These are phyloP conservation scores for Troides aeacus DNA, from an alignment of 2,888 invertebrate species.

Conservation along the genomic window DNA sequence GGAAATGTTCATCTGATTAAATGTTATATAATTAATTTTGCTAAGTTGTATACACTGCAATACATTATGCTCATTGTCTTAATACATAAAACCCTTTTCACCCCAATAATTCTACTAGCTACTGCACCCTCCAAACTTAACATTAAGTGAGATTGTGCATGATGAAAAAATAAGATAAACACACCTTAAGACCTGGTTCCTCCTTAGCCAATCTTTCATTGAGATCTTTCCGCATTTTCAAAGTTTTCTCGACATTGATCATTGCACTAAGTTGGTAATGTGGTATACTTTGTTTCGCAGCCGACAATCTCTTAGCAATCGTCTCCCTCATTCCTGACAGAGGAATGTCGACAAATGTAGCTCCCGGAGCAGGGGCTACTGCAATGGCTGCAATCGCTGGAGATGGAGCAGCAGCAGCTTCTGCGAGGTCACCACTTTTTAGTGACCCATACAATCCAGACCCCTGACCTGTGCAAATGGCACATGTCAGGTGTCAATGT, in stretches of 20 bases:
- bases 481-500: constrained; percentile 31
- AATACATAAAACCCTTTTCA: no score
- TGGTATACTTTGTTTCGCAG: constrained; percentile 96
- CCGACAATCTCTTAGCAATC: constrained; percentile 92
- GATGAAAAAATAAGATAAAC: neutral
- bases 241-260: constrained; percentile 89
- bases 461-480: constrained; percentile 79
- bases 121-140: no score
- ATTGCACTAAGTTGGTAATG: constrained; percentile 97
- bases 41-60: no score
- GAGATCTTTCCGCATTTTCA: constrained; percentile 87
- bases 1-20: no score
- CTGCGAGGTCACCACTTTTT: constrained; percentile 88
- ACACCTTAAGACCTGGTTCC: constrained; percentile 82
- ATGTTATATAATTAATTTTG: no score
- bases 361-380: constrained; percentile 62
- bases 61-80: no score
- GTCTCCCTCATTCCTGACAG: constrained; percentile 90
- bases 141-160: neutral
- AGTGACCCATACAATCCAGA: constrained; percentile 91
- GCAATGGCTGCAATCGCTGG: constrained; percentile 39
- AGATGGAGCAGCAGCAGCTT: constrained; percentile 44
- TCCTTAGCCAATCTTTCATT: constrained; percentile 89
- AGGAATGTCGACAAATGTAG: constrained; percentile 87
- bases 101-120: no score